Base-by-base conservation (phyloP, 2,888 invertebrate species). In the Fragum sueziense region DNA sequence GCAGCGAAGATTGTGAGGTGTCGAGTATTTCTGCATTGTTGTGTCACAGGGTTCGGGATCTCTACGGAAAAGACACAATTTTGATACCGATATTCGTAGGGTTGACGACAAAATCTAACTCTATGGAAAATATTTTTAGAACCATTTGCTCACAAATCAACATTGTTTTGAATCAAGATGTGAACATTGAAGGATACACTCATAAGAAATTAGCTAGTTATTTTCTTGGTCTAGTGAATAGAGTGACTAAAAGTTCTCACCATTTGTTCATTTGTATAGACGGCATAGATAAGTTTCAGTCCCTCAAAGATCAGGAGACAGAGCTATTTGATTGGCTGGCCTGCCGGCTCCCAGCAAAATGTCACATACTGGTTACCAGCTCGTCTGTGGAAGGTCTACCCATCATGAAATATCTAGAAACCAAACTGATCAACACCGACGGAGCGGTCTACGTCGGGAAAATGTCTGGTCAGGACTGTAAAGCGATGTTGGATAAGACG, bases 201-300 rank as follows among this genome's bases (percentile, higher is more conserved):
- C 47, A 84, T 11, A 61, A 74, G 20, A 76, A 84, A 47, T 62
- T 87, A 22, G 80, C 78, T 20, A 87, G 85, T 61, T 89, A 88
- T 71, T 86, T 90, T 59, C 87, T 89, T 27, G 86, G 88, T 17
- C 82, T 89, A 34, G 73, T 88, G 52, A 85, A 88, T 70, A 80
- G 87, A 41, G 80, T 88, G 6, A 86, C 88, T 0, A 87, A 87
- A 47, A 82, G 85, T 14, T 54, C 74, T 25, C 74, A 78, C 9
- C 85, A 87, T 68, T 70, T 86, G 47, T 70, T 86, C 20, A 73
- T 87, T 51, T 74, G 79, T 22, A 71, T 87, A 2, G 86, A 83
- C 65, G 80, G 82, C 51, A 76, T 90, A n/a, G 90, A 90, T 70
- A 84, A 87, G n/a, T 61, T 90, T 11, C 88, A 89, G 51, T 81